Conservation (phyloP, 2,888 invertebrate species). For the Brachylomia viminalis region DNA sequence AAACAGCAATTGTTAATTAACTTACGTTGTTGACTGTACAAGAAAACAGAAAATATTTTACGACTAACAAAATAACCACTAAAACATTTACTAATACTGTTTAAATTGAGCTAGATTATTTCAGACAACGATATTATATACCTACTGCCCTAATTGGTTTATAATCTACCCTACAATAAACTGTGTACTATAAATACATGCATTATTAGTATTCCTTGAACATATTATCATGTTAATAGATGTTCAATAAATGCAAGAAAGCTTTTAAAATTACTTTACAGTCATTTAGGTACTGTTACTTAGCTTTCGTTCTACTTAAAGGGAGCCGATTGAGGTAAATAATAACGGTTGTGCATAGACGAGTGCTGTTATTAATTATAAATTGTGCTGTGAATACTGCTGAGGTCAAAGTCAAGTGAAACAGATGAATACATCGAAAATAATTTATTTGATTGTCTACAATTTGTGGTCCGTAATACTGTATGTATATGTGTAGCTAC, state of each 20-base stretch:
- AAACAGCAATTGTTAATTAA: neutral
- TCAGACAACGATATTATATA: neutral
- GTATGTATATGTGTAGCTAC: no score
- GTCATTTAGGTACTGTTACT: neutral
- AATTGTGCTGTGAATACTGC: neutral
- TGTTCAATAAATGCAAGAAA: slow-evolving; percentile 4
- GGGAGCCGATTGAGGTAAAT: neutral
- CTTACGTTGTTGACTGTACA: neutral
- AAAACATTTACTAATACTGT: slow-evolving; percentile 33
- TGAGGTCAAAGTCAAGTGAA: neutral
- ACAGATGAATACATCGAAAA: no score
- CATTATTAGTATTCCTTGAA: neutral
- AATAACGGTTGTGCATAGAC: neutral
- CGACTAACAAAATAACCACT: neutral
- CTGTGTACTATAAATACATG: neutral
- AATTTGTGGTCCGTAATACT: no score
- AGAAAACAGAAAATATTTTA: neutral
- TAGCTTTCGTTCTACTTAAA: neutral
- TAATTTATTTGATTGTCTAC: no score
- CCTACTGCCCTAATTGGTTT: slow-evolving; percentile 9
- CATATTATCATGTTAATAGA: neutral
- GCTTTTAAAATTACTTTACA: slow-evolving; percentile 22
- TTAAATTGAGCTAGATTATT: slow-evolving; percentile 24
- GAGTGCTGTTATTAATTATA: neutral
- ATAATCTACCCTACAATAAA: slow-evolving; percentile 15